A percentile compares a stretch with the other conserved stretches of the same genome.
Evolutionary conservation across 2,113 vertebrate genomes (phyloP).

Genomic region (Lasiurus cinereus): DNA sequence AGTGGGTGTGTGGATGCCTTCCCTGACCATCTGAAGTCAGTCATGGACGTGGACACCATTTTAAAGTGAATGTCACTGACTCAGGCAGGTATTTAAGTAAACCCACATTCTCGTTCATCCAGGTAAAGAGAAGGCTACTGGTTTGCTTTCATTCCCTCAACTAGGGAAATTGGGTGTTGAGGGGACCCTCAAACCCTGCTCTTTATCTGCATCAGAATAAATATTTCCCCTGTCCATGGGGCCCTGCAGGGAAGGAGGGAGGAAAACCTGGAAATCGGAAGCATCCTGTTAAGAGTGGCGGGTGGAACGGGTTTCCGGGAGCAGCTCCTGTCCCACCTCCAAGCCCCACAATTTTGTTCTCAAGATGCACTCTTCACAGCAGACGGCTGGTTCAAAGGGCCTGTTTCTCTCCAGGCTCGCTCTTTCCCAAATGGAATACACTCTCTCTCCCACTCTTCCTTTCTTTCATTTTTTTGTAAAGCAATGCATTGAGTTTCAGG

Average conservation of each 20-base stretch:
- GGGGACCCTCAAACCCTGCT: conserved; percentile 71
- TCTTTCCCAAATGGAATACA: not conserved
- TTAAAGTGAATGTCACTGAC: conserved; percentile 65
- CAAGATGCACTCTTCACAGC: conserved; percentile 2
- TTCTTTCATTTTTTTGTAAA: conserved; percentile 43
- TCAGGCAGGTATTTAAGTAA: conserved; percentile 63
- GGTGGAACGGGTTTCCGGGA: not conserved
- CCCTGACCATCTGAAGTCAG: conserved; percentile 52
- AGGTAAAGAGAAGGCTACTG: conserved; percentile 37
- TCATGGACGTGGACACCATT: not conserved
- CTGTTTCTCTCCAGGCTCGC: not conserved
- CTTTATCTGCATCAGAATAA: conserved; percentile 75
- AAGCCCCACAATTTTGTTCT: not conserved
- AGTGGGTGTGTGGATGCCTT: conserved; percentile 6
- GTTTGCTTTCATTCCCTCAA: conserved; percentile 39
- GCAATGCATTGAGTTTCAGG: conserved; percentile 37
- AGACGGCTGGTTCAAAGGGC: not conserved
- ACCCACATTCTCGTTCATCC: conserved; percentile 66
- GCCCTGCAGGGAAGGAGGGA: conserved; percentile 52
- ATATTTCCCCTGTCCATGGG: conserved; percentile 60
- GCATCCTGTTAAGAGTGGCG: conserved; percentile 31
- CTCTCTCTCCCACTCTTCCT: not conserved
- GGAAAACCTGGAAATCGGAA: conserved; percentile 65
- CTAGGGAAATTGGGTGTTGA: conserved; percentile 65
- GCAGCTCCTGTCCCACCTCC: not conserved